These are phyloP conservation scores for Corvus hawaiiensis DNA, from an alignment of 2,113 vertebrate species.

Conservation along the genomic window DNA sequence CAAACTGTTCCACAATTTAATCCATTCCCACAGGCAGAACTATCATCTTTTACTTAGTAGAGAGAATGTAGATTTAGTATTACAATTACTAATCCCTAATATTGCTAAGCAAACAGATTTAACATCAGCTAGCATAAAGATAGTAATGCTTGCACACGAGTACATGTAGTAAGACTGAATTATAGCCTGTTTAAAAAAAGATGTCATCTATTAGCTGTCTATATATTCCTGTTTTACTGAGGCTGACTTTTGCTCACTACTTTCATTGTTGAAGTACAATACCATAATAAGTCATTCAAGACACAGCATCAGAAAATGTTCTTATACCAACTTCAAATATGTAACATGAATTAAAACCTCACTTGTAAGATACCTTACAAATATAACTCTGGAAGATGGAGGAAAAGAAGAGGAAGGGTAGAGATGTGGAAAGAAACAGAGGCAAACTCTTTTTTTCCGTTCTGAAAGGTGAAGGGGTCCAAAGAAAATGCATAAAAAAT, in stretches of 20 bases:
- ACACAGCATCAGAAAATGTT: not conserved
- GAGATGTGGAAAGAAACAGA: not conserved
- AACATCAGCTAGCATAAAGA: not conserved
- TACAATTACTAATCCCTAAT: not conserved
- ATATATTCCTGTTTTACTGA: not conserved
- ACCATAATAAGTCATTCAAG: not conserved
- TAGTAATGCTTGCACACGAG: not conserved
- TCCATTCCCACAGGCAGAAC: not conserved
- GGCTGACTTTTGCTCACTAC: not conserved
- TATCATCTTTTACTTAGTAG: not conserved
- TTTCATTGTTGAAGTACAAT: not conserved
- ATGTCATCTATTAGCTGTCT: not conserved
- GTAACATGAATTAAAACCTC: not conserved
- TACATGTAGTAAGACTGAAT: not conserved
- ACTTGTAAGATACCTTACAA: not conserved
- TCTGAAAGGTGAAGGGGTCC: not conserved
- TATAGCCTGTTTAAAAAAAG: not conserved
- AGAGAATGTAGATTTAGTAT: not conserved
- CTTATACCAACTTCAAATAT: not conserved
- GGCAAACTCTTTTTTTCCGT: not conserved
- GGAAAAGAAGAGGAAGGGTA: not conserved
- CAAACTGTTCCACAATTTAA: not conserved
- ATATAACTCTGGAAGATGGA: not conserved
- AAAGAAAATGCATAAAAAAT: not conserved
- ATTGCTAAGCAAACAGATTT: not conserved